Conservation (phyloP, 2,888 invertebrate genomes). For the Dryadula phaetusa region DNA sequence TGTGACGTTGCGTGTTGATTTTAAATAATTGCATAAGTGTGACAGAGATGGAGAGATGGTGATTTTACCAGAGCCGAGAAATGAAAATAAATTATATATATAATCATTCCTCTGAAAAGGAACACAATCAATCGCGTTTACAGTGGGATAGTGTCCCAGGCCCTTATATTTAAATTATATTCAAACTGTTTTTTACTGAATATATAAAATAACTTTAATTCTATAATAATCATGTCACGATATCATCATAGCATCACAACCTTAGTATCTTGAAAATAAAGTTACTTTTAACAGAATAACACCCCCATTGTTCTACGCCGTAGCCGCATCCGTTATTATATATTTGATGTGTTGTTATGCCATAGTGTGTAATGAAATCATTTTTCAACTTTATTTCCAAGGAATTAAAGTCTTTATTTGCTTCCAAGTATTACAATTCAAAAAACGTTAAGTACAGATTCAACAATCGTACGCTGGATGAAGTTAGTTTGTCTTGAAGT, state of each 20-base stretch:
- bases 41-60: too few relatives aligned
- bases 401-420: neutral
- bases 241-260: too few relatives aligned
- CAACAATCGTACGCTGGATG: conserved; percentile 26
- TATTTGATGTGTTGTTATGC: neutral
- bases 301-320: conserved; percentile 2
- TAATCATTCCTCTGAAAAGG: too few relatives aligned
- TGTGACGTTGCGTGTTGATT: too few relatives aligned
- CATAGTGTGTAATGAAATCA: neutral
- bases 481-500: conserved; percentile 34
- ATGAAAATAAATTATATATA: too few relatives aligned
- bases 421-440: neutral
- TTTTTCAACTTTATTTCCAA: neutral
- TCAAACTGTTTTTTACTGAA: neutral
- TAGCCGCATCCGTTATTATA: neutral
- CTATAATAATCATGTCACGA: too few relatives aligned
- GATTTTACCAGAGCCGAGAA: too few relatives aligned
- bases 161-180: neutral
- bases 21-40: too few relatives aligned
- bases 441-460: conserved; percentile 22
- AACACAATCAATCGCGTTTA: too few relatives aligned
- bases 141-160: too few relatives aligned
- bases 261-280: neutral
- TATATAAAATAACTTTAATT: too few relatives aligned
- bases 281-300: neutral